phyloP scores from a whole-genome alignment of 2,888 invertebrate species.

The Archips xylosteana region DNA sequence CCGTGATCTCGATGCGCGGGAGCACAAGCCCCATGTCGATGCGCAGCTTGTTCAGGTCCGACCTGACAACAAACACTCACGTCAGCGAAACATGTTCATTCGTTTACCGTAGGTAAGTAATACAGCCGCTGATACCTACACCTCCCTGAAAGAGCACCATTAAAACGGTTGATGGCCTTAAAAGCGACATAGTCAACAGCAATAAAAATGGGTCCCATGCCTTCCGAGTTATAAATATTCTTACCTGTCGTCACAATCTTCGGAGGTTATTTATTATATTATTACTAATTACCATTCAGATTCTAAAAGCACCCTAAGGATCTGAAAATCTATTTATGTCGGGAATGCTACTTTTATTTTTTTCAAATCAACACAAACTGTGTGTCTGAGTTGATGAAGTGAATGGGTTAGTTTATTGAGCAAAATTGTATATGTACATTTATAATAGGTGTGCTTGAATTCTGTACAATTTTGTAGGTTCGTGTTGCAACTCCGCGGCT shows the following conservation, averaged over 20 bases:
- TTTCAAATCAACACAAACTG: not conserved
- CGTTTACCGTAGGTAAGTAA: too few species aligned
- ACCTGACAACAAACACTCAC: conserved; percentile 63
- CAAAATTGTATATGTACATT: not conserved
- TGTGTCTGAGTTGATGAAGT: not conserved
- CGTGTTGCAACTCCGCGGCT: conserved; percentile 7
- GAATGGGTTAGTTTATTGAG: not conserved
- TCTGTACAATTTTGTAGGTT: not conserved
- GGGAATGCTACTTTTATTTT: too few species aligned
- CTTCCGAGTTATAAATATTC: too few species aligned
- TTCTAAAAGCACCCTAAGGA: too few species aligned
- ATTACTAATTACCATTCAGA: too few species aligned
- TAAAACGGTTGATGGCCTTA: too few species aligned
- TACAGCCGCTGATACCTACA: not conserved
- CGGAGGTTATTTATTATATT: too few species aligned
- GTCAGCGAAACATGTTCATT: not conserved
- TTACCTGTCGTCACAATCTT: too few species aligned
- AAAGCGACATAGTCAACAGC: too few species aligned
- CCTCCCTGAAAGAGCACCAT: not conserved
- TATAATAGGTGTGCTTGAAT: not conserved
- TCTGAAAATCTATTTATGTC: too few species aligned
- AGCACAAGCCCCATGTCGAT: conserved; percentile 87
- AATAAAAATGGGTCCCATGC: too few species aligned
- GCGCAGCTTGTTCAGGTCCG: conserved; percentile 85
- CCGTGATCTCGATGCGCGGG: conserved; percentile 90